Evolutionary conservation across 1,140 invertebrate genomes (phyloP), one percentile per base, ranked within the genome.

Genomic region (Eriosoma lanigerum): DNA sequence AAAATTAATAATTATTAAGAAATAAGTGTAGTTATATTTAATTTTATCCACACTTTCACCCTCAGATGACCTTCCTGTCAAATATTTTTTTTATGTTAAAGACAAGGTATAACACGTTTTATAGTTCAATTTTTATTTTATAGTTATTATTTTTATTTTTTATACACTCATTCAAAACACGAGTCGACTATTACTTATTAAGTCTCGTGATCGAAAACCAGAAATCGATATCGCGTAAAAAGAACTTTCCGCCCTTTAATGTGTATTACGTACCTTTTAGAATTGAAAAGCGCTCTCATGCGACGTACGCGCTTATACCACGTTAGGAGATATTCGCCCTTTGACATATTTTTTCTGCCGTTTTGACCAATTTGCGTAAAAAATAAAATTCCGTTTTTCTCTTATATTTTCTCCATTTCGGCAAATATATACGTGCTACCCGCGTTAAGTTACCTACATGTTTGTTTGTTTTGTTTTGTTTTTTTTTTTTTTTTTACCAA

Each of bases 281-380:
- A 72, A 50, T 72, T 52, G 48, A 72, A 72, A 72, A 24, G 24
- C 26, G 10, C 17, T 72, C 46, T 46, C 8, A n/a, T 46, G 12
- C 26, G 46, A 72, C 46, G 68, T 72, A 24, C 29, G 26, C 29
- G 26, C 32, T 8, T 38, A 38, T n/a, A 38, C 32, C 32, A 29
- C 26, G 68, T 52, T 17, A n/a, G n/a, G 68, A 72, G 68, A 72
- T 52, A 46, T 50, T 72, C 68, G 68, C 68, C 68, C 68, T 72
- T 72, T 72, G 68, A 72, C 48, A 46, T 72, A 72, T 46, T 72
- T 3, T 62, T 17, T 62, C 58, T 29, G 29, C 29, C 10, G 38
- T 72, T 72, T 70, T 52, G 24, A 24, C 68, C 68, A 46, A 72
- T 72, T 72, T 72, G 68, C 68, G 68, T 72, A 72, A 26, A 72